phyloP scores from a whole-genome alignment of 2,888 invertebrate genomes.

The Scotopteryx bipunctaria region DNA sequence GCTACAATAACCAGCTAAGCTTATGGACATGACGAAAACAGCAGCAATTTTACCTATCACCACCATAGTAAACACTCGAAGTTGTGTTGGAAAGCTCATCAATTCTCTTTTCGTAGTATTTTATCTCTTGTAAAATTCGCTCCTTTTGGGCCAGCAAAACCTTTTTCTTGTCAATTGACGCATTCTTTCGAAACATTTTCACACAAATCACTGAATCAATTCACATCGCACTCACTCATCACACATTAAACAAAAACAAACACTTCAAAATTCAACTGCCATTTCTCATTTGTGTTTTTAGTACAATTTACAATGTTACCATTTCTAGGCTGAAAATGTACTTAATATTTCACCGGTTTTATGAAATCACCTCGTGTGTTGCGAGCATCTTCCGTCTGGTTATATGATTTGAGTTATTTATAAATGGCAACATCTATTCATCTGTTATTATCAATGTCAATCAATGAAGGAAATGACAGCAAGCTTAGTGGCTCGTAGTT shows the following conservation, averaged over 20 bases:
- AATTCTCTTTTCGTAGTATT: conserved; percentile 58
- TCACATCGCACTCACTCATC: not conserved
- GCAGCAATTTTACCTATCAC: conserved; percentile 1
- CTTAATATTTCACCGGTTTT: no score
- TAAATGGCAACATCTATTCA: no score
- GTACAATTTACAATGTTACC: no score
- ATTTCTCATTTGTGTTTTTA: no score
- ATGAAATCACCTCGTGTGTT: no score
- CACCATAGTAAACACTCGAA: not conserved
- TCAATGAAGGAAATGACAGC: not conserved
- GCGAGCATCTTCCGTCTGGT: no score
- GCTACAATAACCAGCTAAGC: no score
- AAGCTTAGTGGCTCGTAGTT: conserved; percentile 15
- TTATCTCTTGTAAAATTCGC: conserved; percentile 54
- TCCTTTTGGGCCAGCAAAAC: conserved; percentile 55
- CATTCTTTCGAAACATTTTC: conserved; percentile 20
- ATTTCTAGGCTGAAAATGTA: no score
- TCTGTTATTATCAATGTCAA: no score
- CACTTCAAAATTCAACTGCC: conserved; percentile 19
- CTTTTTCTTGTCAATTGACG: conserved; percentile 42
- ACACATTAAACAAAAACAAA: conserved; percentile 3
- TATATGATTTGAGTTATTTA: no score
- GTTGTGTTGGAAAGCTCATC: conserved; percentile 41
- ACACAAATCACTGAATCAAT: not conserved
- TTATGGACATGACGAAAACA: no score